Evolutionary conservation across 2,888 invertebrate genomes (phyloP), one percentile per base, ranked within the genome.

Genomic region (Caenorhabditis sulstoni): DNA sequence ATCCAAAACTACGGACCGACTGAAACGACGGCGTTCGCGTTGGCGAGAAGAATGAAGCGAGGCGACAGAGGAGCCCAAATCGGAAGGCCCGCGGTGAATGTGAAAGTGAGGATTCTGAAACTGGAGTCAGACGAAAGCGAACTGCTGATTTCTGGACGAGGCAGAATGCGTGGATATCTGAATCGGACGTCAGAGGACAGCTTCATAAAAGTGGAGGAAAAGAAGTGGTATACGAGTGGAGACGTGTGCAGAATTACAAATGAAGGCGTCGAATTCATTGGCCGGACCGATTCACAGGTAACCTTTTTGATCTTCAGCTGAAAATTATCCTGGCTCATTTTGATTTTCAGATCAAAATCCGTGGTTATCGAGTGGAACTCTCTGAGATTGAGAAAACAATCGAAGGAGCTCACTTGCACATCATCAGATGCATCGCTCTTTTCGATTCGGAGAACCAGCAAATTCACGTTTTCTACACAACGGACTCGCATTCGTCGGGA

Each of bases 1-100:
- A 74, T 87, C 22, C 88, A 88, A 55, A 88, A 87, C 53, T 88
- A 89, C 58, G 88, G 88, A 12, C 88, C 88, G 0, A 88, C 88
- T 0, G 88, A 88, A 57, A 87, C 87, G 12, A 88, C 88, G 7
- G 82, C 86, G 3, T 88, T 85, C 50, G 75, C 78, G n/a, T 41
- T 89, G 47, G 41, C 77, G 0, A 66, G 75, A 49, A 47, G 58
- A 11, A 87, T 88, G 86, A 79, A 44, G 22, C 47, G 23, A 8
- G 71, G 77, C 2, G 87, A 89, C 67, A 35, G 65, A 14, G 67
- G 87, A 41, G 79, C 82, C 23, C 83, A 81, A 35, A 66, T 88
- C 9, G 88, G 88, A 29, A 20, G 18, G 18, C 82, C 85, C 0
- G 73, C 88, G 8, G 39, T 64, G 9, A 87, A 87, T 65, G 67